Evolutionary conservation across 2,113 vertebrate genomes (phyloP), one percentile per base, ranked within the genome.

Genomic region (Tetraodon nigroviridis): DNA sequence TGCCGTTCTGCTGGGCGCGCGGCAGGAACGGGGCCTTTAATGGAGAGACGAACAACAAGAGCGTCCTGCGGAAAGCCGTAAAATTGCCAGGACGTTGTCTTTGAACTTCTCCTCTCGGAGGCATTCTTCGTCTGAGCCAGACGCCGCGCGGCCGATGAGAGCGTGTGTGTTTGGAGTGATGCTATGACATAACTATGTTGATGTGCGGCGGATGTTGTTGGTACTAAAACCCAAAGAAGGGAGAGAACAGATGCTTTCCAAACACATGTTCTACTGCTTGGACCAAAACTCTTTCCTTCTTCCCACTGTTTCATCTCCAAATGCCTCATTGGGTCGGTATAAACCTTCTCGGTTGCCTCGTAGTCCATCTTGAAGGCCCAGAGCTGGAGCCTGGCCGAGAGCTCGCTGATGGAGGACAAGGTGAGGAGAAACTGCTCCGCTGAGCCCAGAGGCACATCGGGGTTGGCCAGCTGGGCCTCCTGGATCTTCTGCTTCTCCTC

Each of bases 301-400:
- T 12, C 32, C 12, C 32, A 37, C 32, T 8, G 12, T 37, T 37
- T 37, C 32, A 37, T 12, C 11, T 37, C 32, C 32, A 37, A 8
- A 37, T 37, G 32, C 32, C 2, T 37, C 10, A 37, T 37, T 37
- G 32, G 7, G 50, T 6, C 60, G 17, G 15, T 4, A 61, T 73
- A 40, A 59, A 97, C 96, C 94, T 97, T 98, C 85, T 99, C 95
- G 1, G 92, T 93, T 42, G 90, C 91, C 61, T 99, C 96, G 0
- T 98, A 97, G 83, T 99, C 96, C 93, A 98, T 92, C 84, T 96
- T 99, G 84, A 99, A 99, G 45, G 96, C 96, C 96, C 96, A 99
- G 76, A 99, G 94, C 63, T 99, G 96, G 55, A 99, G 94, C 22
- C 96, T 89, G 19, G 96, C 94, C 0, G 93, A 93, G 15, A 99